Evolutionary conservation across 1,140 invertebrate genomes (phyloP).

Genomic region (Drosophila pachea): DNA sequence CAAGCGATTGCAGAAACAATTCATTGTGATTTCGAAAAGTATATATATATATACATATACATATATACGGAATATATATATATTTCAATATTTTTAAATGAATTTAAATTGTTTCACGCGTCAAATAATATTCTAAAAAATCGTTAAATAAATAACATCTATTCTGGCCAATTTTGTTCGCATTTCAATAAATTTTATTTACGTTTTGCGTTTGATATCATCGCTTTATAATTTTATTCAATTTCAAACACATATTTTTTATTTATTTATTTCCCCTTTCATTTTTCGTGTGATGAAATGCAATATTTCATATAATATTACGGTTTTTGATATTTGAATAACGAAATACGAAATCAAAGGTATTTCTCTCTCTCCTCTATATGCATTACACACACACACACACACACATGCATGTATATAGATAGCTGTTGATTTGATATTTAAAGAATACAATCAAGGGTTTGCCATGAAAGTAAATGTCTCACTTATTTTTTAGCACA

Average conservation of each 20-base stretch:
- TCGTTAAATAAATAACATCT: neutral
- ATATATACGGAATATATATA: too few relatives aligned
- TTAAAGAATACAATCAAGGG: slow-evolving; percentile 69
- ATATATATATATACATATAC: too few relatives aligned
- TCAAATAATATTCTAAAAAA: too few relatives aligned
- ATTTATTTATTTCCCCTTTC: slow-evolving; percentile 13
- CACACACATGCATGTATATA: slow-evolving; percentile 23
- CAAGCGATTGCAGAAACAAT: too few relatives aligned
- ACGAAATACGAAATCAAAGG: slow-evolving; percentile 19
- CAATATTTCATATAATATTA: slow-evolving; percentile 1
- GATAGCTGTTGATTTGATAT: slow-evolving; percentile 44
- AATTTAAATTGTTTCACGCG: too few relatives aligned
- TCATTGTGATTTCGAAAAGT: too few relatives aligned
- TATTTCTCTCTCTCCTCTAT: too few relatives aligned
- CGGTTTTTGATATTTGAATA: slow-evolving; percentile 22
- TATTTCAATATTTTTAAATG: too few relatives aligned
- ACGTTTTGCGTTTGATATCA: neutral
- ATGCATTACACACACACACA: too few relatives aligned
- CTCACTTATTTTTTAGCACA: slow-evolving; percentile 60
- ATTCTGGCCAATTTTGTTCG: neutral
- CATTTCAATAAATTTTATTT: neutral
- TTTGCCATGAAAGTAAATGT: slow-evolving; percentile 75
- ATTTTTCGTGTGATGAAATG: slow-evolving; percentile 14
- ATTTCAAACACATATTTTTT: neutral
- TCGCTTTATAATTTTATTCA: too few relatives aligned